phyloP scores from a whole-genome alignment of 2,888 invertebrate species.

The Andrena bicolor region DNA sequence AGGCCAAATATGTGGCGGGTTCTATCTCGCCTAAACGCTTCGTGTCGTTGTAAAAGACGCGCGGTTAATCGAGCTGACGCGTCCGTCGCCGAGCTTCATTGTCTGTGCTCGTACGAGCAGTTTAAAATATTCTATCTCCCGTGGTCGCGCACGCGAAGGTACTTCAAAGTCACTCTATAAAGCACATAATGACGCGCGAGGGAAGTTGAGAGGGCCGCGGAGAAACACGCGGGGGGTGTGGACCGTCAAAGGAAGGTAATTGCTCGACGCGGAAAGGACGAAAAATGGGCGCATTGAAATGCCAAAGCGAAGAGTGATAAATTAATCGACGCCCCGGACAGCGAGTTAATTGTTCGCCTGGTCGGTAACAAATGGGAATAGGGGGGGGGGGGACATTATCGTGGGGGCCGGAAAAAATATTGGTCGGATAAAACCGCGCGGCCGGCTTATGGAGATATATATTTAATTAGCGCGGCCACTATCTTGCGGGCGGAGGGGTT shows the following conservation, averaged over 20 bases:
- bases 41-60: background rate
- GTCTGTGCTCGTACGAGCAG: background rate
- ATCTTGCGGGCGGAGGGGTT: slow-evolving; percentile 1
- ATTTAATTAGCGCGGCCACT: slow-evolving; percentile 61
- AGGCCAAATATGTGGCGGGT: background rate
- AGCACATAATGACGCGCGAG: slow-evolving; percentile 1
- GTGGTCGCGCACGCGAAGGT: background rate
- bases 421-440: slow-evolving; percentile 43
- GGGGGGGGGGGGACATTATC: slow-evolving; percentile 49
- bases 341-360: slow-evolving; percentile 60
- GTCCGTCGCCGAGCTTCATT: background rate
- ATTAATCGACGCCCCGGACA: slow-evolving; percentile 55
- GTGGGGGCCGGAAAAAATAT: slow-evolving; percentile 53
- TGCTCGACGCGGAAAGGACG: slow-evolving; percentile 8
- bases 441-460: slow-evolving; percentile 64
- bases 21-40: background rate
- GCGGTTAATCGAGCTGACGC: background rate
- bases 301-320: slow-evolving; percentile 55
- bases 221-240: background rate
- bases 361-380: slow-evolving; percentile 59
- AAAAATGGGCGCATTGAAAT: slow-evolving; percentile 50
- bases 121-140: slow-evolving; percentile 8
- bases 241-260: slow-evolving; percentile 39
- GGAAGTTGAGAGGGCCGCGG: background rate
- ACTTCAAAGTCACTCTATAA: background rate